phyloP scores from a whole-genome alignment of 2,888 invertebrate species.

The Tenthredo amoena region DNA sequence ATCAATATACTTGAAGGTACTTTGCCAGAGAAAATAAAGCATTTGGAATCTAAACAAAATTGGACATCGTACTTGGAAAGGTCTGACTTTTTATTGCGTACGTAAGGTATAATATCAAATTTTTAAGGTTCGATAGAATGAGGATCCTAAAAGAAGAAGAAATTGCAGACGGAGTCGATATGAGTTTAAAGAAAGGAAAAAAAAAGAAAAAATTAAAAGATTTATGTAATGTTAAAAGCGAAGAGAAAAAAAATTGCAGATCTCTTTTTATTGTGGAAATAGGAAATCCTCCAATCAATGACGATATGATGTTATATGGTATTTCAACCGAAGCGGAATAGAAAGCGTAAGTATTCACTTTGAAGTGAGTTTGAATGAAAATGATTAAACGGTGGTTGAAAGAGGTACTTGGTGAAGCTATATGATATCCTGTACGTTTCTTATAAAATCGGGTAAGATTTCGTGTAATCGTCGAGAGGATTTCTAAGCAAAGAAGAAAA shows the following conservation, averaged over 20 bases:
- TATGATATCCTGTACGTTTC: slow-evolving; percentile 17
- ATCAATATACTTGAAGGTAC: neutral
- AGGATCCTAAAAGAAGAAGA: neutral
- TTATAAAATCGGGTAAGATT: slow-evolving; percentile 23
- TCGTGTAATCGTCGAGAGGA: neutral
- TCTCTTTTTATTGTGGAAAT: neutral
- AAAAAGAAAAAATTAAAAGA: neutral
- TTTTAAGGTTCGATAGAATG: neutral
- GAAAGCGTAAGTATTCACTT: slow-evolving; percentile 14
- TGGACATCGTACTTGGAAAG: neutral
- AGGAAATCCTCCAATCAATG: neutral
- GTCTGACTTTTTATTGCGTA: neutral
- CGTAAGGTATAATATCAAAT: too few species aligned
- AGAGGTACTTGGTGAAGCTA: neutral
- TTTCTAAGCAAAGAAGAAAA: neutral
- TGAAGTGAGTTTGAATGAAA: slow-evolving; percentile 4
- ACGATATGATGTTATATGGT: neutral
- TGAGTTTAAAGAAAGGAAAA: neutral
- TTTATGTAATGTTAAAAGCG: neutral
- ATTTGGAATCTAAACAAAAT: neutral
- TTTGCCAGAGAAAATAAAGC: neutral
- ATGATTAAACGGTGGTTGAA: neutral
- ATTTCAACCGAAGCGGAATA: neutral
- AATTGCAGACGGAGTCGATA: neutral
- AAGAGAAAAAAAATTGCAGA: neutral